phyloP scores from a whole-genome alignment of 1,140 invertebrate species.

The Melipona quadrifasciata region DNA sequence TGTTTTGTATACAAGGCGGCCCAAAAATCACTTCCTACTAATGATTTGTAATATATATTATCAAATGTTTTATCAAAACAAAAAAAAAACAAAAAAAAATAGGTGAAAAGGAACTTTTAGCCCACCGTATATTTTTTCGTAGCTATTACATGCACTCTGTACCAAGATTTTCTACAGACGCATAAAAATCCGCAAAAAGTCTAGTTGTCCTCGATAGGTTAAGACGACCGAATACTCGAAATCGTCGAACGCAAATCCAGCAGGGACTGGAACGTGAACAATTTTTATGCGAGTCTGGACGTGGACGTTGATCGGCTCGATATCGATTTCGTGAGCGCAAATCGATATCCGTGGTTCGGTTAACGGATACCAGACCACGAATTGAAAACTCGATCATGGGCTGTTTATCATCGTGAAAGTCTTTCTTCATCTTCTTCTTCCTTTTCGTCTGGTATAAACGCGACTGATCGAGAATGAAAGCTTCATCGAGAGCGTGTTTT shows the following conservation, averaged over 20 bases:
- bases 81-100: no score
- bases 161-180: no score
- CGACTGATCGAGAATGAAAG: background rate
- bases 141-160: no score
- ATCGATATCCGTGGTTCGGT: constrained; percentile 70
- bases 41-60: no score
- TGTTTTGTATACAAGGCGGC: no score
- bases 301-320: constrained; percentile 60
- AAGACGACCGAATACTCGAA: background rate
- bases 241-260: constrained; percentile 59
- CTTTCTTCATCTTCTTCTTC: constrained; percentile 8
- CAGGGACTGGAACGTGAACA: constrained; percentile 59
- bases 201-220: background rate
- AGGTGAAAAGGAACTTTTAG: no score
- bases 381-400: constrained; percentile 57
- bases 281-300: constrained; percentile 58
- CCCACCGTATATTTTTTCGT: no score
- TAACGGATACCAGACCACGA: constrained; percentile 62
- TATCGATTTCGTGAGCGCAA: constrained; percentile 72
- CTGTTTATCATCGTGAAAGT: constrained; percentile 37
- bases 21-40: no score
- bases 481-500: no score
- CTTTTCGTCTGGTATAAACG: no score
- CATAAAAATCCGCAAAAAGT: no score
- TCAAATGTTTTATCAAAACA: no score